These are phyloP conservation scores for Channa maculata DNA, from an alignment of 2,113 vertebrate genomes.

Conservation along the genomic window DNA sequence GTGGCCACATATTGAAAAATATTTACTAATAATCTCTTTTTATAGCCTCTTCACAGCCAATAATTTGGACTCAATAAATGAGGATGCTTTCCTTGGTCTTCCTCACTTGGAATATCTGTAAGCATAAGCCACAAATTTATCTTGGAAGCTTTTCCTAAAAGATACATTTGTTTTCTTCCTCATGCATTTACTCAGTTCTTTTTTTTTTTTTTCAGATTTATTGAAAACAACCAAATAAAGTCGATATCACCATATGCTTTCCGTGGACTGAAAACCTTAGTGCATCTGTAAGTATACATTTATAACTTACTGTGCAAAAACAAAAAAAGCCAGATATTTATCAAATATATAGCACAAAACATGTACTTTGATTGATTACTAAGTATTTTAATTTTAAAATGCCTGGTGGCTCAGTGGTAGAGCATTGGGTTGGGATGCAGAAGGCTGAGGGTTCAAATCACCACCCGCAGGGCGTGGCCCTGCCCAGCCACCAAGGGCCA, in stretches of 20 bases:
- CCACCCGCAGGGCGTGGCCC: too few relatives aligned
- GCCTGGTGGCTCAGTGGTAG: too few relatives aligned
- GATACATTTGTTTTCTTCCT: neutral
- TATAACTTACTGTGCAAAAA: neutral
- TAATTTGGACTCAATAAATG: conserved; percentile 92
- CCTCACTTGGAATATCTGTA: conserved; percentile 98
- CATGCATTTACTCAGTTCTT: neutral
- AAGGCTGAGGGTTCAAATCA: too few relatives aligned
- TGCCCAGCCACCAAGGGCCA: too few relatives aligned
- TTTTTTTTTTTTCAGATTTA: conserved; percentile 89
- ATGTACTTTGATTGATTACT: neutral
- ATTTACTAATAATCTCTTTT: conserved; percentile 19
- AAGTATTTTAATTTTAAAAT: too few relatives aligned
- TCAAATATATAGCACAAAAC: neutral
- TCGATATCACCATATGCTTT: conserved; percentile 95
- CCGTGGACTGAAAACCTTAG: conserved; percentile 94
- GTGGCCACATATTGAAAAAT: conserved; percentile 24
- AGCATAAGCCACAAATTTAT: conserved; percentile 77
- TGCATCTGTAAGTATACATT: conserved; percentile 93
- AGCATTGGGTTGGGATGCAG: too few relatives aligned
- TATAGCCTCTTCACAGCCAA: conserved; percentile 96
- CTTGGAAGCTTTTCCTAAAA: neutral
- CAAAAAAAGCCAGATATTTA: neutral
- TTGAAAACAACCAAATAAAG: conserved; percentile 98
- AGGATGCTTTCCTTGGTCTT: conserved; percentile 96